phyloP scores from a whole-genome alignment of 1,140 invertebrate genomes.

The Drosophila ananassae region DNA sequence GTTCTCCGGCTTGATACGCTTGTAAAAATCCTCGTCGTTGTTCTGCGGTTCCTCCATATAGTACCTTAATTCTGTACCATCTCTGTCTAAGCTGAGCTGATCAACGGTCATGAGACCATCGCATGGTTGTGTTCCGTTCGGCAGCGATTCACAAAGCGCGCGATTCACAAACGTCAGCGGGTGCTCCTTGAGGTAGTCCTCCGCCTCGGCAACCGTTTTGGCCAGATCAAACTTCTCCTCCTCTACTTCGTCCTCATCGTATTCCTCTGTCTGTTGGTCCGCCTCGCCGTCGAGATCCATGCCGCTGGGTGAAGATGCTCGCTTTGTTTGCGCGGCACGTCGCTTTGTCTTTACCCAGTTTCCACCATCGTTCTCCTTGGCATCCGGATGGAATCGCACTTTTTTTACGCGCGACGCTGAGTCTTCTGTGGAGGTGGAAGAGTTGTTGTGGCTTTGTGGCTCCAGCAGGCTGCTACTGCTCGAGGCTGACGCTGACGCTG shows the following conservation, averaged over 20 bases:
- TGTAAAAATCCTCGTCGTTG: constrained; percentile 63
- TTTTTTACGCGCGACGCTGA: constrained; percentile 60
- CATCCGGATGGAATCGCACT: constrained; percentile 75
- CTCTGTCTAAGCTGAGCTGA: too few relatives aligned
- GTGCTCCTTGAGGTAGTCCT: constrained; percentile 75
- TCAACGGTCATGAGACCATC: constrained; percentile 49
- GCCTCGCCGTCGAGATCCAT: constrained; percentile 62
- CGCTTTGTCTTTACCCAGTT: constrained; percentile 70
- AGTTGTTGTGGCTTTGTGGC: constrained; percentile 26
- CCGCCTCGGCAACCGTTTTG: constrained; percentile 74
- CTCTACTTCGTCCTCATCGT: constrained; percentile 44
- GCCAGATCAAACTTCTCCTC: constrained; percentile 69
- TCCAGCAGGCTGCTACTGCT: constrained; percentile 38
- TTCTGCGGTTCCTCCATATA: constrained; percentile 19
- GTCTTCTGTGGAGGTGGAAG: constrained; percentile 33
- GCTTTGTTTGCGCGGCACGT: constrained; percentile 35
- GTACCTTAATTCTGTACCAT: background rate
- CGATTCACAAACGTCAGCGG: constrained; percentile 71
- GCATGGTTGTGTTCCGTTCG: constrained; percentile 50
- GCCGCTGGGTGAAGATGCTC: constrained; percentile 10
- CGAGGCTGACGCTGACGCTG: constrained; percentile 22
- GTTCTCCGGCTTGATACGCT: constrained; percentile 62
- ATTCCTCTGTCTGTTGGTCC: constrained; percentile 32
- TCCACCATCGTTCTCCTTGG: constrained; percentile 71
- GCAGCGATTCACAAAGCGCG: too few relatives aligned